Conservation (phyloP, 2,113 vertebrate species). For the Arvicanthis niloticus region DNA sequence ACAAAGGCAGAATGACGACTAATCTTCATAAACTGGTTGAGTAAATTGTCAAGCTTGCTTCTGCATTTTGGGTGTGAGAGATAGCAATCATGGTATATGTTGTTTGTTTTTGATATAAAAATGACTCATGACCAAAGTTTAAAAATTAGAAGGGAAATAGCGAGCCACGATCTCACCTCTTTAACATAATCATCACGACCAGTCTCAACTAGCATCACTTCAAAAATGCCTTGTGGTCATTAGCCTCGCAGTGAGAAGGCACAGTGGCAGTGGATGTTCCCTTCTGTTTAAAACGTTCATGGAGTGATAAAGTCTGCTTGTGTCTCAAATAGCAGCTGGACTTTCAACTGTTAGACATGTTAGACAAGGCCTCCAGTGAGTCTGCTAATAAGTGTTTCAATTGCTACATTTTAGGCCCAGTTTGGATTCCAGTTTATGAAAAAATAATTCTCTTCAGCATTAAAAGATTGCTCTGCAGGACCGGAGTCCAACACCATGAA, state of each 20-base stretch:
- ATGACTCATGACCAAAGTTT: constrained; percentile 44
- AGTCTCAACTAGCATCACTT: not conserved
- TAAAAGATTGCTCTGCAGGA: not conserved
- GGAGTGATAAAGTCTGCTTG: not conserved
- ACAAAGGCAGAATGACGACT: constrained; percentile 38
- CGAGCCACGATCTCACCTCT: constrained; percentile 22
- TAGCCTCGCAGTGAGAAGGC: not conserved
- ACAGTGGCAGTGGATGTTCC: not conserved
- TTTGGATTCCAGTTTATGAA: not conserved
- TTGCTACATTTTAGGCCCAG: not conserved
- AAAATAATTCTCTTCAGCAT: not conserved
- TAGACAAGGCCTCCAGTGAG: constrained; percentile 22
- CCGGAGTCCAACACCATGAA: rapidly evolving
- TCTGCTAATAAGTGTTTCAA: not conserved
- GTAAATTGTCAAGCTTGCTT: not conserved
- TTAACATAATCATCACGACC: constrained; percentile 3
- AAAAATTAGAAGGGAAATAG: constrained; percentile 49
- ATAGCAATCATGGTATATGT: not conserved
- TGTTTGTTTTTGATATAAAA: constrained; percentile 54
- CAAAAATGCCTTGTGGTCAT: constrained; percentile 6
- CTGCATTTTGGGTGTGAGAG: not conserved
- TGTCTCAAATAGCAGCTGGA: constrained; percentile 32
- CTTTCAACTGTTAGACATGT: constrained; percentile 55
- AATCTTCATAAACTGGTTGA: not conserved
- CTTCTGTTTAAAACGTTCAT: constrained; percentile 62